phyloP scores from a whole-genome alignment of 1,140 invertebrate species.

The Drosophila pseudoobscura region DNA sequence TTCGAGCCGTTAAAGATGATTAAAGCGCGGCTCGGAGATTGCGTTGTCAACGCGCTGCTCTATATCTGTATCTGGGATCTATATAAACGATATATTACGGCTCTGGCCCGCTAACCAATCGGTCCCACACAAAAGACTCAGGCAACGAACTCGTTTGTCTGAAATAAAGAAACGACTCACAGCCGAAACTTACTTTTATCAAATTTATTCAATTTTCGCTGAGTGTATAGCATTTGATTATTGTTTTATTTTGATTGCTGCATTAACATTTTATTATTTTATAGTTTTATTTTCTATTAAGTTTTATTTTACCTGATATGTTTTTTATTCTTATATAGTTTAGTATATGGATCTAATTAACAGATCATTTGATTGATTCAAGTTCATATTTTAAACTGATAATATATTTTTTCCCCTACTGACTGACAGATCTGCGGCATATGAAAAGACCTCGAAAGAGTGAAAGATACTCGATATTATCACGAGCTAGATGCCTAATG shows the following conservation, averaged over 20 bases:
- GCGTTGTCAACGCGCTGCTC: conserved; percentile 47
- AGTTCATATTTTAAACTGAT: too few relatives aligned
- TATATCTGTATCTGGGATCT: conserved; percentile 23
- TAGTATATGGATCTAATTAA: too few relatives aligned
- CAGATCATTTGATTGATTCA: too few relatives aligned
- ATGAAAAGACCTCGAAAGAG: too few relatives aligned
- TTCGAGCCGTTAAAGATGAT: conserved; percentile 37
- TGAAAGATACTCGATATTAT: too few relatives aligned
- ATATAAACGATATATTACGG: conserved; percentile 38
- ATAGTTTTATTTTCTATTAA: too few relatives aligned
- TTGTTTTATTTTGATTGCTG: background rate
- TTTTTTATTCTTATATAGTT: too few relatives aligned
- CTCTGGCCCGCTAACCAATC: conserved; percentile 16
- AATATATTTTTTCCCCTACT: too few relatives aligned
- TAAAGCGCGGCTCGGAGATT: conserved; percentile 60
- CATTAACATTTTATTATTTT: too few relatives aligned
- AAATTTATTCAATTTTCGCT: conserved; percentile 18
- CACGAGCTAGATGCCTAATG: background rate
- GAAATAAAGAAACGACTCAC: background rate
- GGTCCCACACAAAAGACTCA: conserved; percentile 54
- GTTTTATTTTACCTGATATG: too few relatives aligned
- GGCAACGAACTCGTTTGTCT: conserved; percentile 64
- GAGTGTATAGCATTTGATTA: background rate
- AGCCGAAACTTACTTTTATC: background rate
- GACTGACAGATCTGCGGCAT: too few relatives aligned